A percentile compares a stretch with the other conserved stretches of the same genome.
Conservation (phyloP, 2,888 invertebrate species). For the Netelia fuscicornis region DNA sequence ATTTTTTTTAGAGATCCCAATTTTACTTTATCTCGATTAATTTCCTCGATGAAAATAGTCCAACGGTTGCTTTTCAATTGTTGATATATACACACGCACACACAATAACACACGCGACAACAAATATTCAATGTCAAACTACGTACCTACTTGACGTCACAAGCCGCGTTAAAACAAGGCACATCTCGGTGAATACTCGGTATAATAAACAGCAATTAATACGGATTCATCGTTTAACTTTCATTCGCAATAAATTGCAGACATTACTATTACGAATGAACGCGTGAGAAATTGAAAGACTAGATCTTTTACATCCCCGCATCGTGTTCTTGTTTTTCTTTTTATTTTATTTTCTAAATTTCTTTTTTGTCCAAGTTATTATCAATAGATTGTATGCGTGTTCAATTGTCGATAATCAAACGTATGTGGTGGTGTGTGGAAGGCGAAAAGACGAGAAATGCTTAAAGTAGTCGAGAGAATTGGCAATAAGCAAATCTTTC, state of each 20-base stretch:
- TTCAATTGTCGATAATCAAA: constrained; percentile 1
- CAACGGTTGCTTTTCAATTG: neutral
- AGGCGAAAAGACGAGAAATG: constrained; percentile 59
- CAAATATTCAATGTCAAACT: constrained; percentile 69
- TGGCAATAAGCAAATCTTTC: constrained; percentile 43
- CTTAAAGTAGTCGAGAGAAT: constrained; percentile 23
- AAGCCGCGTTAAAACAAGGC: constrained; percentile 85
- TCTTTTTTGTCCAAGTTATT: neutral
- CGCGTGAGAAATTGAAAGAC: constrained; percentile 36
- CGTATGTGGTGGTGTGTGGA: constrained; percentile 50
- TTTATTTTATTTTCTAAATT: neutral
- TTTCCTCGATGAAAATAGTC: no score
- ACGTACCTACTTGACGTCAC: constrained; percentile 85
- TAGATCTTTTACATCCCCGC: constrained; percentile 19
- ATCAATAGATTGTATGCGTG: neutral
- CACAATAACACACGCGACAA: constrained; percentile 22
- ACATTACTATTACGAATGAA: constrained; percentile 27
- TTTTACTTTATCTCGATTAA: no score
- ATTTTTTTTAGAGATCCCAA: neutral
- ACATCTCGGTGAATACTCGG: constrained; percentile 84
- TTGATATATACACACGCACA: constrained; percentile 2
- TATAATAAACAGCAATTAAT: constrained; percentile 54
- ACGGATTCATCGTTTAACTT: constrained; percentile 17
- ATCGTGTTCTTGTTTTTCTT: neutral
- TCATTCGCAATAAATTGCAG: constrained; percentile 9